phyloP scores from a whole-genome alignment of 2,797 vertebrate genomes.

The Halcyon smyrnensis region DNA sequence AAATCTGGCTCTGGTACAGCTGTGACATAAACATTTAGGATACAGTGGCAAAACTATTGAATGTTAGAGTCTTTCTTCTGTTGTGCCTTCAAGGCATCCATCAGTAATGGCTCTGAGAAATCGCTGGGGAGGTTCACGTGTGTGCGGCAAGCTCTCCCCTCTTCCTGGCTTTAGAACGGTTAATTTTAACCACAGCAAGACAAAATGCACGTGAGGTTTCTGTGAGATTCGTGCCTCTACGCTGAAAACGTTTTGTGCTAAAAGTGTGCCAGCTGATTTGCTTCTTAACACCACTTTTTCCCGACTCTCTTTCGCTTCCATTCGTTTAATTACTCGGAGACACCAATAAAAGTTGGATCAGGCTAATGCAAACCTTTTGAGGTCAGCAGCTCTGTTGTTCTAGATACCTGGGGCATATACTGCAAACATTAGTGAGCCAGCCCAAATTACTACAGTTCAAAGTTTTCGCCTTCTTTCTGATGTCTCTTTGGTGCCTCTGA shows the following conservation, averaged over 20 bases:
- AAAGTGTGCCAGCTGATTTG: slow-evolving; percentile 20
- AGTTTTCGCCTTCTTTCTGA: slow-evolving; percentile 63
- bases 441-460: slow-evolving; percentile 35
- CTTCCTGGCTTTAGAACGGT: slow-evolving; percentile 23
- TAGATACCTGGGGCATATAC: slow-evolving; percentile 16
- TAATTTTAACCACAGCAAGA: slow-evolving; percentile 56
- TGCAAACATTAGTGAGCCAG: slow-evolving; percentile 31
- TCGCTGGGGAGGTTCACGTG: slow-evolving; percentile 16
- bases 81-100: slow-evolving; percentile 39
- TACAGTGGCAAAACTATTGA: slow-evolving; percentile 30
- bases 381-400: slow-evolving; percentile 58
- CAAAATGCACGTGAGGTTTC: slow-evolving; percentile 17
- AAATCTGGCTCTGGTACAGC: slow-evolving; percentile 68
- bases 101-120: slow-evolving; percentile 22
- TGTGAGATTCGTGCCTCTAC: slow-evolving; percentile 57
- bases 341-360: neutral
- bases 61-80: slow-evolving; percentile 42
- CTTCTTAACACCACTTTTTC: slow-evolving; percentile 25
- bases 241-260: slow-evolving; percentile 36
- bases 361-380: slow-evolving; percentile 36
- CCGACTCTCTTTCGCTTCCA: neutral
- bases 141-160: neutral
- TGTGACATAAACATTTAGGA: slow-evolving; percentile 55
- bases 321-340: neutral
- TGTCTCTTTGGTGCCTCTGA: slow-evolving; percentile 63